Percentiles rank a stretch among this genome's conserved stretches.
phyloP scores from a whole-genome alignment of 2,797 vertebrate species.

The Microctenopoma steveboyesi region DNA sequence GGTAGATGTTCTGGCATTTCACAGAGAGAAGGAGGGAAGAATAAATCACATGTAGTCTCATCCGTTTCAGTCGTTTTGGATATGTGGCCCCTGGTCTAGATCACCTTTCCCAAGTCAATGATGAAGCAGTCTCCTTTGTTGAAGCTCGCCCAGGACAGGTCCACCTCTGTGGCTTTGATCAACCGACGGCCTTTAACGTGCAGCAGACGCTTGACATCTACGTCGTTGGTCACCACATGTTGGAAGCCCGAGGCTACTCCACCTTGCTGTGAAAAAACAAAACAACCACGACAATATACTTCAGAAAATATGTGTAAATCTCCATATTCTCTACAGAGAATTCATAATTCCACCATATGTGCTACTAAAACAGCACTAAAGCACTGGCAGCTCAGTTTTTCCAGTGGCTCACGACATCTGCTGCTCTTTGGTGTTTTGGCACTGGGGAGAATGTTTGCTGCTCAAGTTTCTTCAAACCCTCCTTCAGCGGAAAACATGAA shows the following conservation, averaged over 20 bases:
- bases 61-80: background rate
- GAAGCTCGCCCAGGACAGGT: slow-evolving; percentile 74
- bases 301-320: background rate
- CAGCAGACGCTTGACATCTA: slow-evolving; percentile 60
- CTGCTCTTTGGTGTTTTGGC: slow-evolving; percentile 38
- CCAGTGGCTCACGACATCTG: slow-evolving; percentile 12
- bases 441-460: slow-evolving; percentile 32
- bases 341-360: background rate
- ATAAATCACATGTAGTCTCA: background rate
- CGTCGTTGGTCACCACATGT: slow-evolving; percentile 64
- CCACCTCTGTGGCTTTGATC: slow-evolving; percentile 72
- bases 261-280: slow-evolving; percentile 69
- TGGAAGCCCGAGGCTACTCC: slow-evolving; percentile 81
- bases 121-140: slow-evolving; percentile 84
- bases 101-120: slow-evolving; percentile 81
- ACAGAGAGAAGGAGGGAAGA: slow-evolving; percentile 5
- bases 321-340: background rate
- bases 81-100: background rate
- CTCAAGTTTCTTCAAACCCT: slow-evolving; percentile 42
- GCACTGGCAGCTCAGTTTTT: slow-evolving; percentile 2
- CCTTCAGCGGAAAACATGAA: slow-evolving; percentile 33
- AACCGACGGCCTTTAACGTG: slow-evolving; percentile 75
- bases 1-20: slow-evolving; percentile 74
- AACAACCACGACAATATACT: background rate
- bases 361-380: background rate